Base-by-base conservation (phyloP, 2,797 vertebrate species). In the Salmo trutta region DNA sequence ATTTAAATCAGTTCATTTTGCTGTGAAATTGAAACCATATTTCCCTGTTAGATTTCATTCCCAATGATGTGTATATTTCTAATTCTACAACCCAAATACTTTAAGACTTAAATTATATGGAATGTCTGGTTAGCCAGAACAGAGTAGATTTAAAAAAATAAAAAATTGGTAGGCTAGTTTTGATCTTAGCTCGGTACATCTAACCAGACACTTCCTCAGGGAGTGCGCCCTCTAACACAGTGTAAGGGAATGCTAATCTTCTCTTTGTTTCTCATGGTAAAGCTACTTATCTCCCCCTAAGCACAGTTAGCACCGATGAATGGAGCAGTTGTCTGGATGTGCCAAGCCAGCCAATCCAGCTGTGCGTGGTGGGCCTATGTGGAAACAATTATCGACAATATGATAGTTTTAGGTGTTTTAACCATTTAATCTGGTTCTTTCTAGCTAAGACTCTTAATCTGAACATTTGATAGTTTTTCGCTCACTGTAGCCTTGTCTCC, bases 251-350 rank as follows among this genome's bases (percentile, higher is more conserved):
- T 91, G 90, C 91, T 94, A 93, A 94, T 94, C 93, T 94, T 87
- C 87, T 89, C 91, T 93, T 93, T 93, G 93, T 94, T 94, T 92
- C 89, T 90, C 27, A 12, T 76, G 88, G 86, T 91, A 87, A 94
- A 94, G 93, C 93, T 93, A 89, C 93, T 94, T 94, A 94, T 93
- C 93, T 92, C 79, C 89, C 56, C 88, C 94, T 93, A 93, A 89
- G 92, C 89, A 90, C 90, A 93, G 93, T 92, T 91, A 93, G 82
- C 89, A 83, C 77, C 85, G 79, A 93, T 97, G 95, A 97, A 97
- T 96, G 93, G 95, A 92, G 84, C 81, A 91, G 90, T 95, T 98
- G 95, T 97, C 93, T 93, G 88, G 90, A 91, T 90, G 92, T 93
- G 93, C 89, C 90, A 87, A 86, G 91, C 83, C 81, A 91, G 94